Base-by-base conservation (phyloP, 1,140 invertebrate species). In the Aphaenogaster rudis region DNA sequence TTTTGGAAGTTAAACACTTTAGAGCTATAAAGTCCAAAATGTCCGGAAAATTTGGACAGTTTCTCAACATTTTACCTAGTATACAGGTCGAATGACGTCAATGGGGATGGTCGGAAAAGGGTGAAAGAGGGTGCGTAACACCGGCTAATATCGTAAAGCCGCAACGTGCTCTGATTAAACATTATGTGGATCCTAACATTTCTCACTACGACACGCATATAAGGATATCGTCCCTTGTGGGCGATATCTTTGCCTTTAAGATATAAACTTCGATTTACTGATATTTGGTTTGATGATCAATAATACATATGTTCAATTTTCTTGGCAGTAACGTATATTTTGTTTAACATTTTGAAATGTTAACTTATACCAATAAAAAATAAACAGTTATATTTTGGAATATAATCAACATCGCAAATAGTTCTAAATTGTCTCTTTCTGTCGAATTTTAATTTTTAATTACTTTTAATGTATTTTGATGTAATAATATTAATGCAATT, bases 81-180 rank as follows among this genome's bases (percentile, higher is more conserved):
- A 67, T 64, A 48, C 7, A 42, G 36, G 13, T 80, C 48, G 63
- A 54, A 21, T 59, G 21, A 45, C 28, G 5, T 33, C 4, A 28
- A 8, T 39, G 17, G 9, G 7, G 13, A 54, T 54, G 54, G 36
- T 9, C 42, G 9, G 66, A 64, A 66, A 89, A 88, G 74, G 79
- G 67, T 72, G 74, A 76, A 87, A 64, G 84, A 90, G 90, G 89
- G 89, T 88, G 91, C 91, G 91, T 91, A 88, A 89, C 86, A 90
- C 91, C 88, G 88, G 92, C 94, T 94, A 94, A 95, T 94, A 94
- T 95, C 95, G 93, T 95, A 95, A 95, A 95, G 91, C 94, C 93
- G 91, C 94, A 95, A 95, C 94, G 94, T 95, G 94, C 93, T 94
- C 93, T 94, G 94, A 95, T 95, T 95, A 95, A 95, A 95, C 94